phyloP scores from a whole-genome alignment of 2,888 invertebrate genomes.

The Lypha dubia region DNA sequence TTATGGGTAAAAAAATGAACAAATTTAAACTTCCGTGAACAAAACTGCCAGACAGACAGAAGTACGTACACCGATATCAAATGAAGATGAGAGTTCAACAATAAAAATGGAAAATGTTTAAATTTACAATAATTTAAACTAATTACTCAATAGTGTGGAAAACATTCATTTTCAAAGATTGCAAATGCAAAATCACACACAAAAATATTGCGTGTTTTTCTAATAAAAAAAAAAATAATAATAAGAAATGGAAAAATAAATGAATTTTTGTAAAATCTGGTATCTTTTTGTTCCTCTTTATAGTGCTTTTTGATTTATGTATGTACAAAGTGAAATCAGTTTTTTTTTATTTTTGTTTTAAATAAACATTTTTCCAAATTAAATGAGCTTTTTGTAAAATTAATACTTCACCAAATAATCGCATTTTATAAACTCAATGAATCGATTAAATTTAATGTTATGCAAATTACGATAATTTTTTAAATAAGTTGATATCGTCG shows the following conservation, averaged over 20 bases:
- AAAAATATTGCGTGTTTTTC: constrained; percentile 55
- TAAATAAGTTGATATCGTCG: too few species aligned
- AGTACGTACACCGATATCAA: constrained; percentile 10
- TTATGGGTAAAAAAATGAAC: constrained; percentile 37
- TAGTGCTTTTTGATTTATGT: not conserved
- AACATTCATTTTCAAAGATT: constrained; percentile 46
- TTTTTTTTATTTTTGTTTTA: too few species aligned
- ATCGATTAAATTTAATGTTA: too few species aligned
- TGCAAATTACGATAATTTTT: too few species aligned
- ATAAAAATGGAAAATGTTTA: constrained; percentile 34
- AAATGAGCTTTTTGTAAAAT: not conserved
- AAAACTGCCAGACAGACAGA: too few species aligned
- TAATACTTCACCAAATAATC: not conserved
- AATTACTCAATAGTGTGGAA: constrained; percentile 65
- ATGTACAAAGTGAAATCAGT: too few species aligned
- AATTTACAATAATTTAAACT: constrained; percentile 46
- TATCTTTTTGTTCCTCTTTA: not conserved
- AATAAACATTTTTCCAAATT: too few species aligned
- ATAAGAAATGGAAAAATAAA: not conserved
- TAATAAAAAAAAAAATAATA: constrained; percentile 17
- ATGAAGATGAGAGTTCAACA: constrained; percentile 52
- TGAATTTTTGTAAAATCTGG: not conserved
- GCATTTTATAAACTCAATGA: too few species aligned
- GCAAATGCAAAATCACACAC: not conserved
- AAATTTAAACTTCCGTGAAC: constrained; percentile 58